phyloP scores from a whole-genome alignment of 30 jellyfish, hydroid and myxozoan species.

The Aurelia sp. region DNA sequence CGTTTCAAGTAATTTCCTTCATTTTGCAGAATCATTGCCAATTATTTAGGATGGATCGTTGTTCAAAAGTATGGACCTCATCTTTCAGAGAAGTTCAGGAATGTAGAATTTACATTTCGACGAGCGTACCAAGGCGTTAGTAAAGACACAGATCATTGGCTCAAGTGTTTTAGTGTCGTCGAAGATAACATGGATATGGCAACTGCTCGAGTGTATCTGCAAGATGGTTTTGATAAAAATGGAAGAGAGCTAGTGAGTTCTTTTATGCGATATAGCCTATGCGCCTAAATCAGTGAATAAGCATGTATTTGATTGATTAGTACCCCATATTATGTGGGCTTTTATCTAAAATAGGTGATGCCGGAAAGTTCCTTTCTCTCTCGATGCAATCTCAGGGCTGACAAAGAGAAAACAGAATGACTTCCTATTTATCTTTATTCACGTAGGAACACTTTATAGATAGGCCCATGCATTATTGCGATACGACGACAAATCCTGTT shows the following conservation, averaged over 20 bases:
- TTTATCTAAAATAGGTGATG: too few species aligned
- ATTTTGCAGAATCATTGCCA: conserved; percentile 36
- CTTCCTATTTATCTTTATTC: too few species aligned
- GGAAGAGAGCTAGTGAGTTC: conserved; percentile 14
- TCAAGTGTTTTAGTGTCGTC: conserved; percentile 37
- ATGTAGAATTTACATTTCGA: conserved; percentile 57
- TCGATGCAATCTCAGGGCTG: too few species aligned
- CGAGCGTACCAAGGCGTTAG: conserved; percentile 42
- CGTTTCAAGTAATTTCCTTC: background rate
- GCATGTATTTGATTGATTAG: too few species aligned
- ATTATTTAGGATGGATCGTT: conserved; percentile 61
- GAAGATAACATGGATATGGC: conserved; percentile 71
- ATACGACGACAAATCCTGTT: too few species aligned
- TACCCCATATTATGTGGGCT: too few species aligned
- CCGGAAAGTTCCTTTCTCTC: too few species aligned
- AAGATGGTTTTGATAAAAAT: background rate
- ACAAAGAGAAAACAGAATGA: too few species aligned
- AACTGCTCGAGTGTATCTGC: conserved; percentile 29
- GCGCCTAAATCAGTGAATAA: too few species aligned
- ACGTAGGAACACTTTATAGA: too few species aligned
- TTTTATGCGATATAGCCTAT: too few species aligned
- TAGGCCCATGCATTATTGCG: too few species aligned
- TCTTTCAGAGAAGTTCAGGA: conserved; percentile 54
- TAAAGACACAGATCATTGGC: conserved; percentile 66
- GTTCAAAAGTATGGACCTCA: conserved; percentile 52